Conservation (phyloP, 2,113 vertebrate genomes). For the Trichechus manatus region DNA sequence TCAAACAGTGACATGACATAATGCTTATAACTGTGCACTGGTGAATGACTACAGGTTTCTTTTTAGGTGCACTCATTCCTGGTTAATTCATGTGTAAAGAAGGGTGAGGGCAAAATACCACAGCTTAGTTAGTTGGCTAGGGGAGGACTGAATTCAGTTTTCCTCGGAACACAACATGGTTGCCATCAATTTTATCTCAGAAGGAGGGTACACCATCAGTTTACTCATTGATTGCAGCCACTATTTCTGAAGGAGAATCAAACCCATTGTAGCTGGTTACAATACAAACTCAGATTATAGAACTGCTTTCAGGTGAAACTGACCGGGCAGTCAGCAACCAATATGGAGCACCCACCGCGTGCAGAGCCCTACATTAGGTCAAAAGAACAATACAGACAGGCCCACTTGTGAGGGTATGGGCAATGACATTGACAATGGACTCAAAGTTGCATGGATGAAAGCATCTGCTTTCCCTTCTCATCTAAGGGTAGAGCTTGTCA, state of each 20-base stretch:
- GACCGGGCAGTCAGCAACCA: conserved; percentile 46
- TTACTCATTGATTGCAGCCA: conserved; percentile 49
- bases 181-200: conserved; percentile 63
- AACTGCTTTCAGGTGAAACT: conserved; percentile 53
- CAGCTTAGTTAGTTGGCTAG: conserved; percentile 8
- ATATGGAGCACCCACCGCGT: conserved; percentile 13
- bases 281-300: conserved; percentile 49
- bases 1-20: not conserved
- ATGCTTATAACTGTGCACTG: conserved; percentile 55
- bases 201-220: not conserved
- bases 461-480: conserved; percentile 2
- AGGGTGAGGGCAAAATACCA: conserved; percentile 26
- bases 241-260: conserved; percentile 46
- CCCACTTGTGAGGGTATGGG: not conserved
- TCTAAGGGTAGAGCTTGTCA: not conserved
- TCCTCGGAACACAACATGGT: conserved; percentile 37
- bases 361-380: not conserved
- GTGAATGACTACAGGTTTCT: not conserved
- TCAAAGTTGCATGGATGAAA: conserved; percentile 6
- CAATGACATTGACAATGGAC: conserved; percentile 7
- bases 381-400: conserved; percentile 41
- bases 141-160: conserved; percentile 19
- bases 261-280: conserved; percentile 37
- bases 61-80: conserved; percentile 64
- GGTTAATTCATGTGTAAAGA: conserved; percentile 59